Percentiles rank a stretch among this genome's conserved stretches.
Evolutionary conservation across 2,888 invertebrate species (phyloP).

Genomic region (Stomorhina lunata): DNA sequence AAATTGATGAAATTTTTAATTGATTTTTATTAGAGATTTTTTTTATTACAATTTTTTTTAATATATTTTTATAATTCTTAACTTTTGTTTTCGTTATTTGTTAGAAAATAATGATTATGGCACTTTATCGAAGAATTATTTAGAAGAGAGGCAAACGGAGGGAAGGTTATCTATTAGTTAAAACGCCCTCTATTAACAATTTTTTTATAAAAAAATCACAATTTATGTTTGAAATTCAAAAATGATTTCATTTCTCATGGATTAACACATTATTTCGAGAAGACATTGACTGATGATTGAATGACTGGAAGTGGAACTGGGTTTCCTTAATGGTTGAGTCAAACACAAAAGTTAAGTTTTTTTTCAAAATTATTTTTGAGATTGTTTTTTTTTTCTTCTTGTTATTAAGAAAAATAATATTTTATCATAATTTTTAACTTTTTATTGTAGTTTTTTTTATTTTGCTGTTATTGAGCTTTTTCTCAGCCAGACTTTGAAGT

Average conservation of each 20-base stretch:
- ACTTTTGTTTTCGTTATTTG: background rate
- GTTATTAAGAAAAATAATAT: background rate
- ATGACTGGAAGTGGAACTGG: conserved; percentile 41
- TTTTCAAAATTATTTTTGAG: conserved; percentile 23
- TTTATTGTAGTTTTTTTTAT: conserved; percentile 8
- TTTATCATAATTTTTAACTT: conserved; percentile 12
- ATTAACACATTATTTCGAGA: too few species aligned
- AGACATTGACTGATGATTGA: conserved; percentile 15
- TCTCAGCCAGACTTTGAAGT: conserved; percentile 22
- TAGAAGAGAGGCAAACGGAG: background rate
- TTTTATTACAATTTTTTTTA: background rate
- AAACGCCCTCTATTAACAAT: conserved; percentile 46
- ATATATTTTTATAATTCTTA: conserved; percentile 23
- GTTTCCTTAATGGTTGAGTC: conserved; percentile 28
- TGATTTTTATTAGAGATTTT: background rate
- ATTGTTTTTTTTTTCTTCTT: background rate
- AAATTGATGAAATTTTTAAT: background rate
- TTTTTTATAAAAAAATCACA: background rate
- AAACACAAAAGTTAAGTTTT: conserved; percentile 4
- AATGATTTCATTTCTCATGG: conserved; percentile 47
- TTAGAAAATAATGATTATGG: conserved; percentile 42
- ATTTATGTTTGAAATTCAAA: conserved; percentile 11
- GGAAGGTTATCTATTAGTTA: background rate
- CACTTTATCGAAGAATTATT: conserved; percentile 56
- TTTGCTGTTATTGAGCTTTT: conserved; percentile 15